Percentiles rank a stretch among this genome's conserved stretches.
Conservation (phyloP, 1,140 invertebrate species). For the Nebria ingens region DNA sequence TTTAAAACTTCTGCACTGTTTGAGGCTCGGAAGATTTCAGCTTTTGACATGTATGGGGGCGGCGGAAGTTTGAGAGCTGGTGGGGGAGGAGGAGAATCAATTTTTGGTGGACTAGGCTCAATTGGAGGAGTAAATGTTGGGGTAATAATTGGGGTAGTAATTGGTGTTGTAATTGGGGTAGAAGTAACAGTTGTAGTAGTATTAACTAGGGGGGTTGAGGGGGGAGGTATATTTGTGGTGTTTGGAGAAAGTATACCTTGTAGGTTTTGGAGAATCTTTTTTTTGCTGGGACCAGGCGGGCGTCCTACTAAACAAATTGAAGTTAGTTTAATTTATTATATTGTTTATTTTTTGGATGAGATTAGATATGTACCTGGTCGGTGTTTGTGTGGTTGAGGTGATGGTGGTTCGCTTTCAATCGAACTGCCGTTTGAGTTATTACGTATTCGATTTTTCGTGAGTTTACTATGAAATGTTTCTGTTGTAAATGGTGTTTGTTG, state of each 20-base stretch:
- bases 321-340: conserved; percentile 21
- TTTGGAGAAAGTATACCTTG: conserved; percentile 33
- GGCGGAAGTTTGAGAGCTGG: not conserved
- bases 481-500: not conserved
- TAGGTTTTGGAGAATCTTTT: conserved; percentile 23
- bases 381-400: conserved; percentile 32
- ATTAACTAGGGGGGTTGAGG: too few relatives aligned
- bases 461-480: conserved; percentile 23
- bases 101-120: not conserved
- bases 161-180: too few relatives aligned
- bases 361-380: conserved; percentile 25
- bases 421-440: conserved; percentile 44
- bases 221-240: conserved; percentile 16
- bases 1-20: conserved; percentile 27
- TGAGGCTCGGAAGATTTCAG: not conserved
- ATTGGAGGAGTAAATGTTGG: too few relatives aligned
- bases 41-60: conserved; percentile 8
- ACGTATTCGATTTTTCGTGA: conserved; percentile 28
- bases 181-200: too few relatives aligned
- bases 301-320: conserved; percentile 33
- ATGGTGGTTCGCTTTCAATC: conserved; percentile 42
- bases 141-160: too few relatives aligned
- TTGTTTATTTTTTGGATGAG: conserved; percentile 24
- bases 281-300: conserved; percentile 33
- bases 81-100: not conserved